Evolutionary conservation across 2,797 vertebrate genomes (phyloP).

Genomic region (Phaenicophaeus curvirostris): DNA sequence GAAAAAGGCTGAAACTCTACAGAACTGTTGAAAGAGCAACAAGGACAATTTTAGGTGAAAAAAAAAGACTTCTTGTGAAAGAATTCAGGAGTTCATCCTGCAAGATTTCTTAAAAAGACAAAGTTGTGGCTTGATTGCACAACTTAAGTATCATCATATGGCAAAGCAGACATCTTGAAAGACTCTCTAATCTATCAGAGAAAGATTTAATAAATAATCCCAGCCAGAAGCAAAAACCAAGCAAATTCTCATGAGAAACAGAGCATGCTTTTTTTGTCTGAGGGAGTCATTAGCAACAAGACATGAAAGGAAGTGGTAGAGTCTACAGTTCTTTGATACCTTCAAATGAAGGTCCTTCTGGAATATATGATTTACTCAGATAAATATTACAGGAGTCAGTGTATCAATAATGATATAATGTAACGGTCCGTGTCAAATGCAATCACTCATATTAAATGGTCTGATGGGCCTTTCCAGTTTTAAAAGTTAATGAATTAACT

Average conservation of each 20-base stretch:
- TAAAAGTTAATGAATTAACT: neutral
- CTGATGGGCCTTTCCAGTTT: neutral
- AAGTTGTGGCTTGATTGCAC: neutral
- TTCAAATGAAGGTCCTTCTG: neutral
- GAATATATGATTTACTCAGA: neutral
- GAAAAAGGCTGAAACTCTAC: neutral
- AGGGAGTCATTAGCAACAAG: neutral
- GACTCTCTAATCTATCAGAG: neutral
- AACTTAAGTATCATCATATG: neutral
- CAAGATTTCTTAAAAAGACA: neutral
- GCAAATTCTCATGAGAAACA: neutral
- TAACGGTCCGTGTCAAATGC: neutral
- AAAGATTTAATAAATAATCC: neutral
- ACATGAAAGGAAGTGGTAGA: neutral
- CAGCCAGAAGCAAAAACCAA: neutral
- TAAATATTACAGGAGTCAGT: neutral
- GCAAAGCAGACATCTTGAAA: neutral
- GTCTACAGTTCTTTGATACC: neutral
- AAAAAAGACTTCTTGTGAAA: no score
- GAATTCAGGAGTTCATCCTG: no score
- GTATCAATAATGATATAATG: conserved; percentile 11
- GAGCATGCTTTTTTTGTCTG: neutral
- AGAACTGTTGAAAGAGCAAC: no score
- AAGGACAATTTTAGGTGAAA: no score
- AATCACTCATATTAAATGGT: neutral